Conservation (phyloP, 2,113 vertebrate genomes). For the Bos indicus region DNA sequence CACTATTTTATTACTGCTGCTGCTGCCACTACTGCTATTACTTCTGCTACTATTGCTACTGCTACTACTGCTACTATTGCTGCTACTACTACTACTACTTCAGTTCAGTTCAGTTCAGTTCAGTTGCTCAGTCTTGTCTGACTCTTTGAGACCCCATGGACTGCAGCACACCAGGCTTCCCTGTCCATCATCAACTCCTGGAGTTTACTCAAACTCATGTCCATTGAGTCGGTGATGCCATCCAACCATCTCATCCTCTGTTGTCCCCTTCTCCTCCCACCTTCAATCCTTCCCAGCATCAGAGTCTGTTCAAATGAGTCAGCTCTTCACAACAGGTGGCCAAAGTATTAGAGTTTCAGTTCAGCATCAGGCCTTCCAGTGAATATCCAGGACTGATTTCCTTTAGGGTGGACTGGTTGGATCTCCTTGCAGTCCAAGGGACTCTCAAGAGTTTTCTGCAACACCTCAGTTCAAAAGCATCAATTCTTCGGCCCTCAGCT, state of each 20-base stretch:
- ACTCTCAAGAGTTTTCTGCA: neutral
- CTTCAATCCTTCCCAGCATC: neutral
- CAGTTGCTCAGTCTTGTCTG: neutral
- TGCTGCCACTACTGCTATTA: rapidly evolving
- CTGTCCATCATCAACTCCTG: neutral
- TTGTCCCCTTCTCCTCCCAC: neutral
- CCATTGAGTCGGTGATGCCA: neutral
- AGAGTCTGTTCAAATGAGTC: neutral
- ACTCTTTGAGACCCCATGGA: neutral
- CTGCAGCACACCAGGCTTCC: neutral
- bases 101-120: neutral
- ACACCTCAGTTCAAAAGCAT: neutral
- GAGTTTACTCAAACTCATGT: neutral
- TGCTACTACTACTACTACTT: neutral
- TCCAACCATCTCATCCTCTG: neutral
- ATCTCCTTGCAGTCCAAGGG: neutral
- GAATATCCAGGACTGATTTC: neutral
- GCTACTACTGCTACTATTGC: neutral
- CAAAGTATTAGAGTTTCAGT: neutral
- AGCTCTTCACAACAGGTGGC: neutral
- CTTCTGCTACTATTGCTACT: neutral
- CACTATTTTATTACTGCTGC: neutral
- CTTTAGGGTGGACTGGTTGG: neutral
- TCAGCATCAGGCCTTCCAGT: neutral
- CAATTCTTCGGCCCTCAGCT: neutral